Evolutionary conservation across 2,888 invertebrate genomes (phyloP).

Genomic region (Tetanocera ferruginea): DNA sequence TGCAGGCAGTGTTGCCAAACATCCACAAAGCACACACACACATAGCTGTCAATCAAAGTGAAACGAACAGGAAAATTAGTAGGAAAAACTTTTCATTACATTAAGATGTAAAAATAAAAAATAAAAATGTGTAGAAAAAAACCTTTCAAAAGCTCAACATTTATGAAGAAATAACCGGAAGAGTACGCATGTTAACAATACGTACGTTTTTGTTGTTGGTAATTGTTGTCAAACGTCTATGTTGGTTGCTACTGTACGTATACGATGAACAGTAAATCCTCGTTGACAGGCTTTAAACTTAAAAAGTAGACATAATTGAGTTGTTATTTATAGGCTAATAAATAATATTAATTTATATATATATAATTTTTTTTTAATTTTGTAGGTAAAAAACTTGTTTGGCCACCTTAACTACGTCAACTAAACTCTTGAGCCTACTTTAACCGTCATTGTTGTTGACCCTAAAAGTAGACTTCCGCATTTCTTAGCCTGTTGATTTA

Average conservation of each 20-base stretch:
- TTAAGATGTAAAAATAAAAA: neutral
- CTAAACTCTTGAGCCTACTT: no score
- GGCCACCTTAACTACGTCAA: no score
- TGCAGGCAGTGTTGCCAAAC: neutral
- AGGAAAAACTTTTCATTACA: constrained; percentile 4
- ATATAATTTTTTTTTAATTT: no score
- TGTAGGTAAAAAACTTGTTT: no score
- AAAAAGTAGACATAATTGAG: no score
- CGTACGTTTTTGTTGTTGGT: neutral
- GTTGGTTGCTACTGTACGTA: neutral
- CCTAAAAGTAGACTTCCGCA: no score
- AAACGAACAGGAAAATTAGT: constrained; percentile 14
- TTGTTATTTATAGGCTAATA: no score
- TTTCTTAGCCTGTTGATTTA: no score
- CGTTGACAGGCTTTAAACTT: no score
- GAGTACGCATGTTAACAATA: neutral
- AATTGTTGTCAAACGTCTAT: neutral
- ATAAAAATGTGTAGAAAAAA: neutral
- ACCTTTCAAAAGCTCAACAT: neutral
- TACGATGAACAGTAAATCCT: no score
- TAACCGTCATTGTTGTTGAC: no score
- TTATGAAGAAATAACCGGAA: neutral
- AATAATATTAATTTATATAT: no score
- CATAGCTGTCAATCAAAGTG: constrained; percentile 11
- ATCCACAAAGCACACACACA: neutral